These are phyloP conservation scores for Vidua chalybeata DNA, from an alignment of 2,113 vertebrate species.

Conservation along the genomic window DNA sequence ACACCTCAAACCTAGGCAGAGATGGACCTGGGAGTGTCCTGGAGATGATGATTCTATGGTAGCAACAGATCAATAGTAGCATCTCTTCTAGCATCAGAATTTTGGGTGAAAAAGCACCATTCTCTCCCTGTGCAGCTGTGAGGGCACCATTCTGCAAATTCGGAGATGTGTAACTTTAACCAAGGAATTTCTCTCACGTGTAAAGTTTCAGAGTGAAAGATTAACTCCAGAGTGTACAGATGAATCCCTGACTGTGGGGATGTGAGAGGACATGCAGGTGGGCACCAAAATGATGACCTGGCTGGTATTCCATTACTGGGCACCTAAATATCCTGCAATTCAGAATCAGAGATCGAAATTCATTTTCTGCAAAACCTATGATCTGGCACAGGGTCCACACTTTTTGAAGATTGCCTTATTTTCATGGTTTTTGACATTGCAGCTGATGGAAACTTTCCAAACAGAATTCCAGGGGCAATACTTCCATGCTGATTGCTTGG, in stretches of 20 bases:
- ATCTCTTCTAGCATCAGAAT: neutral
- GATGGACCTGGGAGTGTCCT: neutral
- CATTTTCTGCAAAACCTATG: neutral
- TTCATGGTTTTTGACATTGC: neutral
- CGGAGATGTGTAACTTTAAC: neutral
- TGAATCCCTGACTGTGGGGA: neutral
- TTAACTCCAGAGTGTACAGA: neutral
- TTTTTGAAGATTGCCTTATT: neutral
- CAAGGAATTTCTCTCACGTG: neutral
- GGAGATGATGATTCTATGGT: neutral
- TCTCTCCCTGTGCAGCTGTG: neutral
- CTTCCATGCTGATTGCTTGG: neutral
- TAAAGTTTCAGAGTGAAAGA: neutral
- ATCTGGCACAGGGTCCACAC: neutral
- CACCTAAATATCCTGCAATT: neutral
- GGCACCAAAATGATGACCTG: neutral
- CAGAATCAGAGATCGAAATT: neutral
- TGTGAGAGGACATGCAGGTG: neutral
- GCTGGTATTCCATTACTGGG: neutral
- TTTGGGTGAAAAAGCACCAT: neutral
- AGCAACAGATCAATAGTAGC: neutral
- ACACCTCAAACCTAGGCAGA: neutral
- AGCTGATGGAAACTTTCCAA: neutral
- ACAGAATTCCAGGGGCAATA: neutral
- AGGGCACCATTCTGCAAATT: neutral